Base-by-base conservation (phyloP, 2,888 invertebrate species). In the Sylvicola fuscatus region DNA sequence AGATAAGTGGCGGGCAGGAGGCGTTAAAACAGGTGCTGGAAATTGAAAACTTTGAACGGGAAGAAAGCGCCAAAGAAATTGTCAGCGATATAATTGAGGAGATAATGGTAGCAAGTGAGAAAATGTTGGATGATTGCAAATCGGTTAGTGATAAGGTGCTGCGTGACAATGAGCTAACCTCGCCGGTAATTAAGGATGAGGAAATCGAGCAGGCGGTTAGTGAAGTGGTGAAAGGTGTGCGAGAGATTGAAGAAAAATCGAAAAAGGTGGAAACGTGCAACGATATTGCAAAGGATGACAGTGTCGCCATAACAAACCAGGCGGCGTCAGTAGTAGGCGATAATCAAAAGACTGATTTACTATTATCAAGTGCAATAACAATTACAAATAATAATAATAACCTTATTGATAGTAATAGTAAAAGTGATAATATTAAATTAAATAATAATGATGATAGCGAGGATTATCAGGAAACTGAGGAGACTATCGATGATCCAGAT, bases 151-250 rank as follows among this genome's bases (percentile, higher is more conserved):
- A 52, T 37, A 47, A 47, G 34, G 44, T 38, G 14, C 12, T 38
- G 1, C 38, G 36, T 27, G 38, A 53, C 1, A 44, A 45, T 34
- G 39, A 37, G 33, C 41, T 42, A 16, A 42, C 45, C 21, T 60
- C 64, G 1, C 58, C 62, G 1, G 60, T 64, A 8, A 54, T 65
- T 2, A 62, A 64, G 43, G 65, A 66, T 39, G 64, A 65, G 44
- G 66, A 65, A 49, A 60, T 65, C 35, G 60, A 61, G 42, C 54
- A 64, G 46, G 64, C 64, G 8, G 58, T 63, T 32, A 61, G 60
- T 40, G 64, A 66, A 47, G 63, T 64, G 39, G 62, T 62, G n/a
- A 59, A 60, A 47, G 58, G 58, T 39, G 59, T 61, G 11, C 52
- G 53, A n/a, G 61, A 62, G 37, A 44, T 44, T 38, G 60, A 58